These are phyloP conservation scores for Acanthopagrus latus DNA, from an alignment of 2,797 vertebrate genomes.

Conservation along the genomic window DNA sequence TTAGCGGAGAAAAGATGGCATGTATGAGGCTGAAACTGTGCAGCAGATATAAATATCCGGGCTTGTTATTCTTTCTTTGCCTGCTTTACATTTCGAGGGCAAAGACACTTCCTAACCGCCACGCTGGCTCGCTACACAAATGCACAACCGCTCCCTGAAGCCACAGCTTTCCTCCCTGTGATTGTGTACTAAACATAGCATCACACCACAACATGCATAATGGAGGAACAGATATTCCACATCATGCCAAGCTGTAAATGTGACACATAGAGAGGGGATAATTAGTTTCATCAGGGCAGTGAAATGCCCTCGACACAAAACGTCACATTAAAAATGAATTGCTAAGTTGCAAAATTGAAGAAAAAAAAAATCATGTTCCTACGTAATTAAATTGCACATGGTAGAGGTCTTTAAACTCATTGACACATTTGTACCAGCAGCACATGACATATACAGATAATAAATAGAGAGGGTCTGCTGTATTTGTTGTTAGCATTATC, in stretches of 20 bases:
- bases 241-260: slow-evolving; percentile 43
- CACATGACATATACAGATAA: background rate
- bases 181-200: slow-evolving; percentile 40
- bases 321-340: slow-evolving; percentile 55
- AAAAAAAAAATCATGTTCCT: slow-evolving; percentile 37
- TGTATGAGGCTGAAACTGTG: slow-evolving; percentile 70
- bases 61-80: slow-evolving; percentile 67
- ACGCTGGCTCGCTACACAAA: slow-evolving; percentile 41
- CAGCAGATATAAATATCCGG: slow-evolving; percentile 79
- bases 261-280: slow-evolving; percentile 14
- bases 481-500: slow-evolving; percentile 22
- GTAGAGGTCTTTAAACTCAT: background rate
- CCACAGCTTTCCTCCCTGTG: slow-evolving; percentile 22
- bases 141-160: slow-evolving; percentile 49
- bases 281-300: slow-evolving; percentile 34
- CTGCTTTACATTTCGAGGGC: slow-evolving; percentile 70
- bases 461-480: background rate
- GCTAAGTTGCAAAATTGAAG: slow-evolving; percentile 19
- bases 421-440: slow-evolving; percentile 1
- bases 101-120: slow-evolving; percentile 42
- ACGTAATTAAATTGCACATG: slow-evolving; percentile 27
- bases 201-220: slow-evolving; percentile 50
- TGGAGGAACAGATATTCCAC: slow-evolving; percentile 34
- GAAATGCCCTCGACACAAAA: slow-evolving; percentile 47
- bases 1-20: slow-evolving; percentile 54